phyloP scores from a whole-genome alignment of 2,888 invertebrate species.

The Eutolmus rufibarbis region DNA sequence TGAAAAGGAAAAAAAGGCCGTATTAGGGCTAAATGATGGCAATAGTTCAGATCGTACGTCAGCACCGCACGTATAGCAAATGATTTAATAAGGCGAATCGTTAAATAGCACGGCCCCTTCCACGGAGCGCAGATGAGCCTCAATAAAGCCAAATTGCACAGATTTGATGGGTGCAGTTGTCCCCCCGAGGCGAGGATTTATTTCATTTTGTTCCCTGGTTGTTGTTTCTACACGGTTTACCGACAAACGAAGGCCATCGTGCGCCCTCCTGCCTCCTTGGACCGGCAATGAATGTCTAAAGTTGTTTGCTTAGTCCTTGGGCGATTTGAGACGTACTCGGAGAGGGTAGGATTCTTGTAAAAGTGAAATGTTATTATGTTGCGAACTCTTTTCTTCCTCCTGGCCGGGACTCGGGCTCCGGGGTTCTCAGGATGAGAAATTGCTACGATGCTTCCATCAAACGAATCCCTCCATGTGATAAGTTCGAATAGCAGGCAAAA shows the following conservation, averaged over 20 bases:
- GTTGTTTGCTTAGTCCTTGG: constrained; percentile 48
- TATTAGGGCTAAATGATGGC: background rate
- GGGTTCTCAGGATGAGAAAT: constrained; percentile 20
- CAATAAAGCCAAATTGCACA: constrained; percentile 42
- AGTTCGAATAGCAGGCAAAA: constrained; percentile 50
- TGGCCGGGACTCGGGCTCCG: background rate
- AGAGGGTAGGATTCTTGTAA: constrained; percentile 42
- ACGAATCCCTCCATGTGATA: constrained; percentile 44
- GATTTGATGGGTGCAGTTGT: constrained; percentile 44
- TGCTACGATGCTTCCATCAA: constrained; percentile 34
- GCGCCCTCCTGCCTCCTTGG: constrained; percentile 43
- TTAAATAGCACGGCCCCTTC: background rate
- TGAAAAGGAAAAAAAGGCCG: background rate
- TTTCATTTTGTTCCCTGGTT: constrained; percentile 42
- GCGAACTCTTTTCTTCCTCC: constrained; percentile 42
- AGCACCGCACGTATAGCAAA: background rate
- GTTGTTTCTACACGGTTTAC: constrained; percentile 41
- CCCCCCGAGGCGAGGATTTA: constrained; percentile 43
- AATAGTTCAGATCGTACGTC: background rate
- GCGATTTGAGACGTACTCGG: constrained; percentile 46
- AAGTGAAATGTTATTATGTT: constrained; percentile 45
- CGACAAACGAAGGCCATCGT: constrained; percentile 40
- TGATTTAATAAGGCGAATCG: background rate
- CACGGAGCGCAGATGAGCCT: constrained; percentile 20
- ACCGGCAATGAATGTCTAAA: constrained; percentile 49